These are phyloP conservation scores for Spea hammondii DNA, from an alignment of 2,797 vertebrate species.

Conservation along the genomic window DNA sequence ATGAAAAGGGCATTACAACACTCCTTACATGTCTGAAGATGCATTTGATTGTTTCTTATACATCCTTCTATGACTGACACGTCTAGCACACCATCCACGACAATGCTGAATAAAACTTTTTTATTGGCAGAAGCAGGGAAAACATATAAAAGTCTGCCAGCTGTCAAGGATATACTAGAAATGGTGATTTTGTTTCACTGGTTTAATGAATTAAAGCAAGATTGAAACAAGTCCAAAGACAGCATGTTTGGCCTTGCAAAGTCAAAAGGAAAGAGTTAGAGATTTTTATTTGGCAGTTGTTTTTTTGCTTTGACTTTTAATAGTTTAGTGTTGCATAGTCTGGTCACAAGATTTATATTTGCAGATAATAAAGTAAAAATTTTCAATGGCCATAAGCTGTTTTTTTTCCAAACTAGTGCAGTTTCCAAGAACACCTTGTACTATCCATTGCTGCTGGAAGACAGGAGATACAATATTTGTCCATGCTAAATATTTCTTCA, in stretches of 20 bases:
- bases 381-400: constrained; percentile 39
- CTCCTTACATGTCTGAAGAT: constrained; percentile 64
- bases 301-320: constrained; percentile 55
- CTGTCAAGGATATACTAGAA: constrained; percentile 79
- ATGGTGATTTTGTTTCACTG: constrained; percentile 86
- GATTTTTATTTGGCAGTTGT: constrained; percentile 65
- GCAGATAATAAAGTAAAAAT: constrained; percentile 39
- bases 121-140: constrained; percentile 69
- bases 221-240: constrained; percentile 84
- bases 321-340: constrained; percentile 39
- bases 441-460: constrained; percentile 35
- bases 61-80: constrained; percentile 71
- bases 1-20: constrained; percentile 15
- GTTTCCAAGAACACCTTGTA: constrained; percentile 45
- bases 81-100: constrained; percentile 68
- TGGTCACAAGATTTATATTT: constrained; percentile 37
- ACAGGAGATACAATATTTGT: constrained; percentile 51
- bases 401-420: constrained; percentile 35
- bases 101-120: constrained; percentile 73
- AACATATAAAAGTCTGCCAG: constrained; percentile 78
- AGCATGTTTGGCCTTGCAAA: constrained; percentile 86
- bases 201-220: constrained; percentile 80
- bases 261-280: constrained; percentile 73
- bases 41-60: constrained; percentile 70
- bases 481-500: constrained; percentile 42